Evolutionary conservation across 2,888 invertebrate genomes (phyloP).

Genomic region (Lamellibrachia satsuma): DNA sequence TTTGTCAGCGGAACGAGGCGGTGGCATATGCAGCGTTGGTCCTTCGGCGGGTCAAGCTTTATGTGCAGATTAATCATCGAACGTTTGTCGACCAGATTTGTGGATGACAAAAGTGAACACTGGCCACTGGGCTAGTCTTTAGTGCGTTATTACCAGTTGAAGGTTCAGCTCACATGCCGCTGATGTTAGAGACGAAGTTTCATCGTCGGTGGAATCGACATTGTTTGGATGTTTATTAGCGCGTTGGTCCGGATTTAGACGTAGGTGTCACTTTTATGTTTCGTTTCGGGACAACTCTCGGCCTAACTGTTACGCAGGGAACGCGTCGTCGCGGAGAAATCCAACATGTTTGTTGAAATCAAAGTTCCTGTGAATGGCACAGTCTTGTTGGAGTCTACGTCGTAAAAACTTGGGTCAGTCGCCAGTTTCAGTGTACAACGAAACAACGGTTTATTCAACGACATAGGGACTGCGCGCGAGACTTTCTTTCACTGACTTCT

Average conservation of each 20-base stretch:
- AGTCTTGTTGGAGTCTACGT: not conserved
- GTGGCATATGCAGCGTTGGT: not conserved
- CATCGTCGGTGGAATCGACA: not conserved
- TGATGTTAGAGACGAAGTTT: not conserved
- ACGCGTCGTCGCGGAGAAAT: not conserved
- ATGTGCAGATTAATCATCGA: not conserved
- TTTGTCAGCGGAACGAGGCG: not conserved
- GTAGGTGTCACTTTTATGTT: not conserved
- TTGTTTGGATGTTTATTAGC: not conserved
- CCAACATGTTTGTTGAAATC: not conserved
- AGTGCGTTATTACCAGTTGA: not conserved
- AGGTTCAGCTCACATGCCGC: not conserved
- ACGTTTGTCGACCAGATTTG: constrained; percentile 12
- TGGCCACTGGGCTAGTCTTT: not conserved
- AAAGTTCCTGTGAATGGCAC: not conserved
- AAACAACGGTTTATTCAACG: not conserved
- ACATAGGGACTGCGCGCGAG: not conserved
- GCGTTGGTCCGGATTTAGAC: not conserved
- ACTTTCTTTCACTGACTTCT: not conserved
- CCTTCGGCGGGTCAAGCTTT: not conserved
- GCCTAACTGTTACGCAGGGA: not conserved
- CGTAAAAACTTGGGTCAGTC: not conserved
- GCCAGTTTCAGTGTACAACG: not conserved
- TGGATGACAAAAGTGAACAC: not conserved
- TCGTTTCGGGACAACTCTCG: not conserved